These are phyloP conservation scores for Austrofundulus limnaeus DNA, from an alignment of 2,113 vertebrate species.

Conservation along the genomic window DNA sequence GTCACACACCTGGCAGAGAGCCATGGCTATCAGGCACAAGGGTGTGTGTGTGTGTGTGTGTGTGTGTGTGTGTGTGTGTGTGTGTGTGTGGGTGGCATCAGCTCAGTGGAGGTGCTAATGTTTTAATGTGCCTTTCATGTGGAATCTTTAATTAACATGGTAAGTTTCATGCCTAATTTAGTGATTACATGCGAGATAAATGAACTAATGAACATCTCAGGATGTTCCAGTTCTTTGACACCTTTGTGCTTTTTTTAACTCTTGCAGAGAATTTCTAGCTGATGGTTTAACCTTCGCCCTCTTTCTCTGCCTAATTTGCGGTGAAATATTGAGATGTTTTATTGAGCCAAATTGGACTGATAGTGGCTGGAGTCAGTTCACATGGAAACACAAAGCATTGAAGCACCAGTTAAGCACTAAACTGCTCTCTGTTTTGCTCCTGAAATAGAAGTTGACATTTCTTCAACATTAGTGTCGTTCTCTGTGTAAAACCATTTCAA, in stretches of 20 bases:
- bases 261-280: constrained; percentile 59
- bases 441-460: no score
- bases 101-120: constrained; percentile 73
- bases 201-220: constrained; percentile 69
- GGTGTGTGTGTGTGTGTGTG: constrained; percentile 16
- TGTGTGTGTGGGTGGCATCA: no score
- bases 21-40: background rate
- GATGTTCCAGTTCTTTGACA: constrained; percentile 51
- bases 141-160: constrained; percentile 77
- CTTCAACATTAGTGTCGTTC: no score
- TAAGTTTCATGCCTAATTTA: constrained; percentile 78
- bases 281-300: constrained; percentile 56
- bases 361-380: background rate
- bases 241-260: constrained; percentile 34
- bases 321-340: constrained; percentile 29
- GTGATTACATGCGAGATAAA: constrained; percentile 71
- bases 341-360: constrained; percentile 5
- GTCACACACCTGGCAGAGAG: constrained; percentile 23
- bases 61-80: no score
- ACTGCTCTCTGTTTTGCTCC: no score
- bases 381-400: background rate
- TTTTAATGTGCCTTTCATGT: constrained; percentile 72
- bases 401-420: background rate
- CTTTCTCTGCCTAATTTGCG: constrained; percentile 55
- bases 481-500: no score